Percentiles rank a stretch among this genome's conserved stretches.
Conservation (phyloP, 2,888 invertebrate genomes). For the Andrena minutula region DNA sequence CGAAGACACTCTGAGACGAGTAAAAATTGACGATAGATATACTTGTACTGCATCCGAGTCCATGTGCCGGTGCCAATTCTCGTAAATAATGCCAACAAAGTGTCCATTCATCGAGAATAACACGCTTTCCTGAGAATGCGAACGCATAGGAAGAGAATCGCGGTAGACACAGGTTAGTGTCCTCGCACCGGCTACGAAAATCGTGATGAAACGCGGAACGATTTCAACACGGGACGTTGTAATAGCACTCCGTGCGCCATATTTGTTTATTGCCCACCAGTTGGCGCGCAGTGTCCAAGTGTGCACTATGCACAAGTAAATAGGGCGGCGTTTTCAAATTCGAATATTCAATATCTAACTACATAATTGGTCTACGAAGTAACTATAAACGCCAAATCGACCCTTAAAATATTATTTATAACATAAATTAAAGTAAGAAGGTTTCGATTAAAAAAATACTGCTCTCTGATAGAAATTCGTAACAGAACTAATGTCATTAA, state of each 20-base stretch:
- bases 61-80: background rate
- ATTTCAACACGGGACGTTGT: background rate
- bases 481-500: too few species aligned
- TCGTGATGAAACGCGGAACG: constrained; percentile 14
- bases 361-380: too few species aligned
- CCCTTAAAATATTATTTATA: too few species aligned
- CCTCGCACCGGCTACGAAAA: background rate
- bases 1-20: too few species aligned
- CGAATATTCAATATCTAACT: background rate
- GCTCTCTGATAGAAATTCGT: too few species aligned
- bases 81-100: background rate
- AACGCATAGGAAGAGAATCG: background rate
- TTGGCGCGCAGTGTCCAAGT: constrained; percentile 14
- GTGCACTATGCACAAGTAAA: background rate
- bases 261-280: background rate
- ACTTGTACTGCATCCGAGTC: too few species aligned
- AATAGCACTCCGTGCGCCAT: constrained; percentile 1
- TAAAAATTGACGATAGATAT: background rate
- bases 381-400: too few species aligned
- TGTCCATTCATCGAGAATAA: background rate
- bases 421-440: too few species aligned
- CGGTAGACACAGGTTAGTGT: background rate
- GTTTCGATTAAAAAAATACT: too few species aligned
- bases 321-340: constrained; percentile 15
- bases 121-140: background rate